These are phyloP conservation scores for Netelia inedita DNA, from an alignment of 2,888 invertebrate species.

Conservation along the genomic window DNA sequence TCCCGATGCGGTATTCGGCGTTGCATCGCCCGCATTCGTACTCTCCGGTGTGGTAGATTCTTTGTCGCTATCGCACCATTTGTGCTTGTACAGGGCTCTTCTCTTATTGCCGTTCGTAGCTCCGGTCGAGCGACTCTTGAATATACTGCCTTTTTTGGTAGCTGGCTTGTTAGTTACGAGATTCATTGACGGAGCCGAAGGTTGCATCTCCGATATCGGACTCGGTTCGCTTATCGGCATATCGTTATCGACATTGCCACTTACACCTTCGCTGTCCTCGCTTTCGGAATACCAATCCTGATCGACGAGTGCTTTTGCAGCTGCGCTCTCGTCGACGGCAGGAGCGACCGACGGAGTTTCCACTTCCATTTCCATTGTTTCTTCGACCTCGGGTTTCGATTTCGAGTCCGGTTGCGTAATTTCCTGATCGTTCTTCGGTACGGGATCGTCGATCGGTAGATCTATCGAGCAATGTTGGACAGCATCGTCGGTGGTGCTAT, in stretches of 20 bases:
- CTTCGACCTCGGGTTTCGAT: constrained; percentile 55
- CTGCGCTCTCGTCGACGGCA: constrained; percentile 73
- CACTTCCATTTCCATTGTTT: constrained; percentile 65
- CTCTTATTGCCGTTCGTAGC: constrained; percentile 89
- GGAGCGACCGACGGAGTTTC: constrained; percentile 58
- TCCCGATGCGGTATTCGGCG: constrained; percentile 77
- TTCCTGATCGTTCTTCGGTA: constrained; percentile 85
- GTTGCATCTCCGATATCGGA: constrained; percentile 82
- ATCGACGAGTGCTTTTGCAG: constrained; percentile 81
- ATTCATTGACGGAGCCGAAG: constrained; percentile 70
- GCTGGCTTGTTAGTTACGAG: constrained; percentile 75
- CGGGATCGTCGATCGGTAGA: constrained; percentile 76
- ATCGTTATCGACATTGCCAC: constrained; percentile 85
- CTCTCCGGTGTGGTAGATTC: constrained; percentile 79
- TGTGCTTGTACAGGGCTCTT: constrained; percentile 94
- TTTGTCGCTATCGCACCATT: constrained; percentile 93
- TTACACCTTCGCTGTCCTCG: constrained; percentile 84
- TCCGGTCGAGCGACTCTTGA: constrained; percentile 92
- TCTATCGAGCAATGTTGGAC: constrained; percentile 80
- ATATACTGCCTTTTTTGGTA: constrained; percentile 94
- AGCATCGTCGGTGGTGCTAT: constrained; percentile 71
- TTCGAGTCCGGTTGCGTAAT: constrained; percentile 69
- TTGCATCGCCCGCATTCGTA: constrained; percentile 70
- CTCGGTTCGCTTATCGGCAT: constrained; percentile 84
- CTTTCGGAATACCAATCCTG: constrained; percentile 84